Conservation (phyloP, 2,113 vertebrate genomes). For the Ameiurus melas region DNA sequence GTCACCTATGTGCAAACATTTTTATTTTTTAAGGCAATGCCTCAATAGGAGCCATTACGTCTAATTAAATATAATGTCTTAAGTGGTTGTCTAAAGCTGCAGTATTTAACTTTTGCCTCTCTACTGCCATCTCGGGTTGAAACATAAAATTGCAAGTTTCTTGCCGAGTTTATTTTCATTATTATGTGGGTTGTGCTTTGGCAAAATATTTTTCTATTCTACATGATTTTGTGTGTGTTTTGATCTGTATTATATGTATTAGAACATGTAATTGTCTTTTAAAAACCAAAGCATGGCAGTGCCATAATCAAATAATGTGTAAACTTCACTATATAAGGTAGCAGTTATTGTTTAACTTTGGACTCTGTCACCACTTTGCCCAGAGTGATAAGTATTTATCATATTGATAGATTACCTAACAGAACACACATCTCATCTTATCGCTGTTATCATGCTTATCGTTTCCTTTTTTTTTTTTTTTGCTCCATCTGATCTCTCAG, state of each 20-base stretch:
- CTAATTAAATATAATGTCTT: background rate
- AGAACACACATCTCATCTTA: conserved; percentile 13
- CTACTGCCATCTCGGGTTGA: too few species aligned
- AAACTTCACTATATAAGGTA: background rate
- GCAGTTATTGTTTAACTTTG: conserved; percentile 8
- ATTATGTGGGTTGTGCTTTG: too few species aligned
- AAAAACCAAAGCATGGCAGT: background rate
- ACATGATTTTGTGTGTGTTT: background rate
- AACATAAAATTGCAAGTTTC: too few species aligned
- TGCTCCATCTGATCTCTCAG: conserved; percentile 63
- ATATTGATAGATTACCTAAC: conserved; percentile 14
- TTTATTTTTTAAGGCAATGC: background rate
- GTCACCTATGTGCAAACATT: background rate
- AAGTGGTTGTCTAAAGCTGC: background rate
- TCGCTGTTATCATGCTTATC: background rate
- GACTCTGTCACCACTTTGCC: background rate
- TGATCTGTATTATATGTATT: background rate
- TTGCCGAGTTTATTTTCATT: too few species aligned
- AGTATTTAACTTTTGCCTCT: too few species aligned
- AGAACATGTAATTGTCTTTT: background rate
- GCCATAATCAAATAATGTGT: background rate
- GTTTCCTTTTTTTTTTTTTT: background rate
- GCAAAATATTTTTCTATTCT: background rate
- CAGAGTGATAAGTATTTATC: conserved; percentile 27
- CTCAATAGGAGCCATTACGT: background rate